phyloP scores from a whole-genome alignment of 2,888 invertebrate species.

The Mythimna ferrago region DNA sequence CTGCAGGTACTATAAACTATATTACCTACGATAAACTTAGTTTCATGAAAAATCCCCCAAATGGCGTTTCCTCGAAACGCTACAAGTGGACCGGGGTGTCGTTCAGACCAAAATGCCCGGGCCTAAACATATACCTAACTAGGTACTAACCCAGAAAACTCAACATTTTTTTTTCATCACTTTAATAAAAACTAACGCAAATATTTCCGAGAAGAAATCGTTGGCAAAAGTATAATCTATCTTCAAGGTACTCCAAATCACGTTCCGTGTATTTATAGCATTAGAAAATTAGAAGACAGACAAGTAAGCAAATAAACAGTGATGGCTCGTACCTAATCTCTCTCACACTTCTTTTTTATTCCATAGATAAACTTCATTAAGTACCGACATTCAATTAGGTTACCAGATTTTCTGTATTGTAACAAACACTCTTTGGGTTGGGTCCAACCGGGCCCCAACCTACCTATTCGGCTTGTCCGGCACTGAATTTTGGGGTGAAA shows the following conservation, averaged over 20 bases:
- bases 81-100: background rate
- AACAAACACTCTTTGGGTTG: no score
- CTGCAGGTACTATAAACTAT: no score
- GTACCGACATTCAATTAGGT: no score
- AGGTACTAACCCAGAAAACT: background rate
- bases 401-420: background rate
- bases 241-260: conserved; percentile 21
- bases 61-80: background rate
- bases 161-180: background rate
- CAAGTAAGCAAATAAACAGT: conserved; percentile 29
- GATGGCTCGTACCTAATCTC: background rate
- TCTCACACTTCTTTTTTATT: conserved; percentile 7
- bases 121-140: background rate
- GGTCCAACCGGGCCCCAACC: no score
- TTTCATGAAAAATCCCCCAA: background rate
- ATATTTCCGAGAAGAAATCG: conserved; percentile 39
- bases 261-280: conserved; percentile 12
- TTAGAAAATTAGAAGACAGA: conserved; percentile 25
- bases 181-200: conserved; percentile 17
- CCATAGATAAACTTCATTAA: conserved; percentile 2
- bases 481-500: conserved; percentile 3
- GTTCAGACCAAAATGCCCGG: background rate
- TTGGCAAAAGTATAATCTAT: conserved; percentile 16
- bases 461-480: no score
- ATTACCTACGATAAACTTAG: background rate